These are phyloP conservation scores for Phacellophora camtschatica DNA, from an alignment of 30 jellyfish, hydroid and myxozoan genomes.

Conservation along the genomic window DNA sequence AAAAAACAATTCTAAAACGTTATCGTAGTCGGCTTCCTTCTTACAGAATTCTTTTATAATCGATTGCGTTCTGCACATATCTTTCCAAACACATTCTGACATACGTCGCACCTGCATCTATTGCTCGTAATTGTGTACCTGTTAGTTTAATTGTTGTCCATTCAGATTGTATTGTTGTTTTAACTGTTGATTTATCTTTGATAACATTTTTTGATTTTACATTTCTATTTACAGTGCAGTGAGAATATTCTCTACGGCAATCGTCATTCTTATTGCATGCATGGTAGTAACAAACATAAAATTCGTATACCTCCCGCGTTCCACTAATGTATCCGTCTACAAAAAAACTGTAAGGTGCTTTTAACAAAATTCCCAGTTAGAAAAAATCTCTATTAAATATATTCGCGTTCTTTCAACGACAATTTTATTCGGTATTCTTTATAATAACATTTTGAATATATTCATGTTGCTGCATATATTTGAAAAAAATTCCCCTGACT, in stretches of 20 bases:
- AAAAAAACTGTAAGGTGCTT: not conserved
- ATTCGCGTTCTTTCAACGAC: not conserved
- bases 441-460: not conserved
- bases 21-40: not conserved
- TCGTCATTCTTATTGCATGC: not conserved
- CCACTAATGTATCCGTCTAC: not conserved
- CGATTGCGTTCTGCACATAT: no score
- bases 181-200: no score
- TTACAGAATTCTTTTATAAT: no score
- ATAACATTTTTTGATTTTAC: no score
- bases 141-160: no score
- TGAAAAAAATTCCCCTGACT: not conserved
- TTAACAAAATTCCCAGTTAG: not conserved
- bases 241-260: no score
- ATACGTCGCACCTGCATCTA: not conserved
- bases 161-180: no score
- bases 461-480: not conserved
- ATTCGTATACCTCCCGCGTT: not conserved
- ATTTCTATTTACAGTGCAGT: no score
- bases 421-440: not conserved
- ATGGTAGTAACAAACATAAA: conserved; percentile 12
- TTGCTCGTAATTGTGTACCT: no score
- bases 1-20: not conserved
- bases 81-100: not conserved
- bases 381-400: not conserved